Evolutionary conservation across 2,888 invertebrate species (phyloP), one percentile per base, ranked within the genome.

Genomic region (Incurvaria masculella): DNA sequence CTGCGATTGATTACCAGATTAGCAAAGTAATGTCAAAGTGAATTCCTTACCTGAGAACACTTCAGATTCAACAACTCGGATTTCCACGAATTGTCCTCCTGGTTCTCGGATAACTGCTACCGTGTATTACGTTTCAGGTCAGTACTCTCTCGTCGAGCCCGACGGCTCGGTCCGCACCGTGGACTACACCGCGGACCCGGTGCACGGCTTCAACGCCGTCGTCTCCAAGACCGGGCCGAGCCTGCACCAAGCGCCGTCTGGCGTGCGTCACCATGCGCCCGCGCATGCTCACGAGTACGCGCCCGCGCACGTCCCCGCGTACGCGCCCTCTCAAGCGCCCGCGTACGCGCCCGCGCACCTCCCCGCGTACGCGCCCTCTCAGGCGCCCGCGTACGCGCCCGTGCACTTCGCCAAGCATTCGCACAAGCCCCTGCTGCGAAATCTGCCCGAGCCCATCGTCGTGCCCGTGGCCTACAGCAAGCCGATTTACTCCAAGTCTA

Each of bases 191-290:
- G 83, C 83, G 0, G 83, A 83, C 51, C 63, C 82, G 0, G 65
- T 83, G 2, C 72, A 82, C 52, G 83, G 84, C 8, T 82, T 82
- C 61, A 81, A 82, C 53, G 82, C 82, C 0, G 71, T 81, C 0
- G 81, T 82, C 0, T 76, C 80, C 1, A 81, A 81, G 59, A 66
- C 68, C 17, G 76, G 69, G 0, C 83, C 83, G 1, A 72, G 67
- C 45, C 57, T 81, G 16, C 82, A 82, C 51, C 57, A 64, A 0
- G 60, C 65, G 20, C 68, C 72, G 1, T 58, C 51, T 20, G 57
- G 57, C 18, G 52, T 52, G 3, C 49, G 51, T 16, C 52, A 51
- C 17, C 51, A 59, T 14, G 51, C 53, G 4, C 53, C 58, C 16
- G 59, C 59, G 42, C 63, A 61, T 5, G 52, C 58, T n/a, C 57